Evolutionary conservation across 1,140 invertebrate species (phyloP), one percentile per base, ranked within the genome.

Genomic region (Platorchestia sp.): DNA sequence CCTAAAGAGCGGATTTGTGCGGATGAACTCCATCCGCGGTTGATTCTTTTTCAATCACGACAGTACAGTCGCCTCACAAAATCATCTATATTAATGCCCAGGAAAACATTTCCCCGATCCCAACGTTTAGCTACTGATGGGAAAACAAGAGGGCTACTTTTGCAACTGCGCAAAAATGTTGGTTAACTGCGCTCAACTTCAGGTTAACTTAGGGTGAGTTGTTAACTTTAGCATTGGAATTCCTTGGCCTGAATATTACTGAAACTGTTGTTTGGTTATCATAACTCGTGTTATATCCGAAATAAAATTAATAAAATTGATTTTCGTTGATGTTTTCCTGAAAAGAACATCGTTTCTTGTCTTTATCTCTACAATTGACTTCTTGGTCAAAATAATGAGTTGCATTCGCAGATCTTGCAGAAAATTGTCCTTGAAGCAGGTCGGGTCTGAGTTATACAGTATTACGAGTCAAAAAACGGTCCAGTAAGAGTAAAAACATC

Each of bases 31-130:
- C 87, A 45, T 42, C 41, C 87, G 44, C 87, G 87, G 41, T 90
- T 90, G 87, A 90, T 90, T 90, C 87, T 90, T 90, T 90, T 90
- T 44, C 87, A 45, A 90, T 90, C 87, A 90, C 41, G 59, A 75
- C 59, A 75, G 59, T 75, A 75, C 59, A 75, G 59, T 75, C 59
- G 59, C 59, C 59, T 75, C 59, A 75, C 59, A 75, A 75, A 75
- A 75, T 75, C 59, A 75, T 75, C 59, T 75, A 75, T 75, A 75
- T 75, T 75, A 75, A 75, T 75, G 59, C 59, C 59, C 27, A 75
- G 59, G 27, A 75, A 51, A 75, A 75, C 59, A 75, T 75, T 75
- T 75, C 59, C 59, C 27, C 14, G 59, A 75, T 75, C 59, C 59
- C 59, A 75, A 75, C 59, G 36, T 75, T 75, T 75, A 75, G 59